Evolutionary conservation across 1,140 invertebrate species (phyloP), one percentile per base, ranked within the genome.

Genomic region (Penaeus vannamei): DNA sequence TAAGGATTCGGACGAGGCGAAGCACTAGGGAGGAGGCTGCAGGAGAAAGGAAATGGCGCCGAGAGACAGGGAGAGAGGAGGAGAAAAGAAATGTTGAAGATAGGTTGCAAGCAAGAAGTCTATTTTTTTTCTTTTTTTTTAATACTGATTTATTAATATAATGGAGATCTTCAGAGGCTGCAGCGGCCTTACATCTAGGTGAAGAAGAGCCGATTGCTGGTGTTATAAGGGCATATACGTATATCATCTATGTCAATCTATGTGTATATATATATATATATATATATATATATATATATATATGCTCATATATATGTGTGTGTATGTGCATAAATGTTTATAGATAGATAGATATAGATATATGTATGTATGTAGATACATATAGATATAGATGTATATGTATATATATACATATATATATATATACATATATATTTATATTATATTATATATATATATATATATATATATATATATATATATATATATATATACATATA

Each of bases 381-480:
- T 29, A 36, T 36, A 76, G 32, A 36, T 76, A 36, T 76, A 29
- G 32, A 36, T 29, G n/a, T 76, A 36, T 29, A 36, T 76, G 17
- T 76, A 17, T 76, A 36, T 76, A 12, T 12, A 32, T 76, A 32
- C 32, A 5, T 29, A 17, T 76, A 17, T 76, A 17, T 29, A 17
- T 76, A 36, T 29, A 17, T 76, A 76, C 32, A 14, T 76, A 29
- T 76, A 76, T 26, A 29, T 76, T 14, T 76, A 76, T 32, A 36
- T 26, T 17, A 72, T 4, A 72, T 26, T 29, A 76, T 76, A 76
- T 29, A 76, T 76, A 12, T 76, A 36, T 76, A 76, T 76, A 76
- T 76, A 76, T 76, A 76, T 76, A 10, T 36, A 76, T 76, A 76
- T 76, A 76, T 76, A 76, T 76, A 76, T 76, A 76, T 76, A 76